These are phyloP conservation scores for Takifugu ocellatus DNA, from an alignment of 2,797 vertebrate species.

Conservation along the genomic window DNA sequence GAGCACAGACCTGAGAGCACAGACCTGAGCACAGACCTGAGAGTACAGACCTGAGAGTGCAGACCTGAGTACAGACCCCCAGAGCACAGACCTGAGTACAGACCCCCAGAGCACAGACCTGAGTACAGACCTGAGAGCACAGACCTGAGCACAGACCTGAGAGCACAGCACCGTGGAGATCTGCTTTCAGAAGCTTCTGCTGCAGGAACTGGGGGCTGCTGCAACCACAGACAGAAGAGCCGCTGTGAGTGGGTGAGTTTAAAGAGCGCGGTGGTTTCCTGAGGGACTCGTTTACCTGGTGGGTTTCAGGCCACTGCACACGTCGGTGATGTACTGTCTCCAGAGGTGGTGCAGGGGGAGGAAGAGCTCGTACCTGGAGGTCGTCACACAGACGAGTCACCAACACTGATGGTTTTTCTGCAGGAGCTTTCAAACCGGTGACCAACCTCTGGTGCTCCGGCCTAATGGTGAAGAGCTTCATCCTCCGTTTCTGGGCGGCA, in stretches of 20 bases:
- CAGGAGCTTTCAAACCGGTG: not conserved
- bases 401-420: no score
- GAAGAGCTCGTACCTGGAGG: constrained; percentile 83
- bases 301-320: constrained; percentile 84
- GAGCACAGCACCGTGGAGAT: constrained; percentile 90
- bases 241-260: no score
- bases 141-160: constrained; percentile 63
- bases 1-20: no score
- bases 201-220: constrained; percentile 87
- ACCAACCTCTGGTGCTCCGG: constrained; percentile 85
- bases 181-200: constrained; percentile 89
- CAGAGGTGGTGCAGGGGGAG: constrained; percentile 89
- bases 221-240: not conserved
- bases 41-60: no score
- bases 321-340: constrained; percentile 86
- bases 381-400: not conserved
- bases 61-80: no score
- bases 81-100: no score
- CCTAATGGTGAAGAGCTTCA: constrained; percentile 86
- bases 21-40: no score
- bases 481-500: constrained; percentile 79
- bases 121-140: no score
- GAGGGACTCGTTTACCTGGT: constrained; percentile 67
- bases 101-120: no score
- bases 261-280: not conserved